phyloP scores from a whole-genome alignment of 2,113 vertebrate species.

The Aegotheles bennettii region DNA sequence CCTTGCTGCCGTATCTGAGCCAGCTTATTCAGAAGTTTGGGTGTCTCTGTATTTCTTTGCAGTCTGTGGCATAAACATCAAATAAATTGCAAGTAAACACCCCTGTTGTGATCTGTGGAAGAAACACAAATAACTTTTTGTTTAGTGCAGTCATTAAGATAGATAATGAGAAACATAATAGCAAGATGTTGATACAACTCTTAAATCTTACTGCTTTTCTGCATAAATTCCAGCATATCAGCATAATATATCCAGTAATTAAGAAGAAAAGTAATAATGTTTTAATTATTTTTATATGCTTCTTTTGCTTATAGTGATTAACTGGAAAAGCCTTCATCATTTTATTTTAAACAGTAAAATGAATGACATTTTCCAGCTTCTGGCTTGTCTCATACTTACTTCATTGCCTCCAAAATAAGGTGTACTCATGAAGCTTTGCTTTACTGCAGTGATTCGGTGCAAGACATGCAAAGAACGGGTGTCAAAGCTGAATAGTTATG shows the following conservation, averaged over 20 bases:
- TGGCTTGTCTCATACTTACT: background rate
- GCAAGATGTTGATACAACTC: background rate
- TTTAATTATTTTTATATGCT: background rate
- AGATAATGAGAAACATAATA: background rate
- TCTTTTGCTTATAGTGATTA: background rate
- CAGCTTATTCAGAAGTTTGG: background rate
- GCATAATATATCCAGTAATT: background rate
- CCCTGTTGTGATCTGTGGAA: background rate
- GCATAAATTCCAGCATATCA: background rate
- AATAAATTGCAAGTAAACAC: background rate
- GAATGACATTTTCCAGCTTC: background rate
- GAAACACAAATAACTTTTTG: background rate
- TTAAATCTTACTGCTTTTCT: background rate
- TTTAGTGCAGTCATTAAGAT: background rate
- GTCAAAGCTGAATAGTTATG: background rate
- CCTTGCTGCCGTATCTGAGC: background rate
- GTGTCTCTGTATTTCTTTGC: background rate
- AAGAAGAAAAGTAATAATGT: background rate
- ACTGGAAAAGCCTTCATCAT: background rate
- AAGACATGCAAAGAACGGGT: background rate
- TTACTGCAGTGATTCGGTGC: background rate
- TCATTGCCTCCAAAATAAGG: background rate
- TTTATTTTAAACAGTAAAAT: background rate
- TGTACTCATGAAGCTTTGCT: background rate
- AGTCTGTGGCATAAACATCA: background rate